A percentile compares a stretch with the other conserved stretches of the same genome.
Evolutionary conservation across 2,888 invertebrate genomes (phyloP).

Genomic region (Yponomeuta evonymella): DNA sequence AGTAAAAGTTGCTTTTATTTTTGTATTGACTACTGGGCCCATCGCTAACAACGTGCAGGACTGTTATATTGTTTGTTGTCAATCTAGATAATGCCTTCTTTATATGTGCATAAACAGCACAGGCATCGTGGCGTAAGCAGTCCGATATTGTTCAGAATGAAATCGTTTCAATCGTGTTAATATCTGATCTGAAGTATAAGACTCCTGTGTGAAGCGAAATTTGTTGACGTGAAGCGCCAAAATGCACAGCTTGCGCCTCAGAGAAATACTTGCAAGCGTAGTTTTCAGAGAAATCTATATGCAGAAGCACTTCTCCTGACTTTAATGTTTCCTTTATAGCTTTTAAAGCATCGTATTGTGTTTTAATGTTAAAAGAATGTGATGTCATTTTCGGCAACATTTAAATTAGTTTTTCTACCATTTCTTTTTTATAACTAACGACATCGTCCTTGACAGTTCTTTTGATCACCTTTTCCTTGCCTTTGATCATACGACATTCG

Average conservation of each 20-base stretch:
- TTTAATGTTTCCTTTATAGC: slow-evolving; percentile 14
- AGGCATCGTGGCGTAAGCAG: background rate
- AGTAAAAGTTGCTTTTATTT: slow-evolving; percentile 14
- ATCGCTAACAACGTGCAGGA: background rate
- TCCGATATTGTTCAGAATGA: background rate
- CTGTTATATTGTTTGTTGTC: no score
- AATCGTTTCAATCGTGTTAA: no score
- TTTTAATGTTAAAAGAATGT: slow-evolving; percentile 23
- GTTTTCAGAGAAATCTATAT: slow-evolving; percentile 23
- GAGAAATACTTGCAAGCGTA: slow-evolving; percentile 24
- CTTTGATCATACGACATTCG: slow-evolving; percentile 24
- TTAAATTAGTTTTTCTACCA: slow-evolving; percentile 17
- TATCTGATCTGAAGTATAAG: slow-evolving; percentile 13
- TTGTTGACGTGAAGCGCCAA: slow-evolving; percentile 25
- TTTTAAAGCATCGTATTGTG: slow-evolving; percentile 22
- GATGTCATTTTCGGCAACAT: slow-evolving; percentile 21
- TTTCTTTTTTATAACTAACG: slow-evolving; percentile 23
- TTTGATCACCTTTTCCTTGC: slow-evolving; percentile 25
- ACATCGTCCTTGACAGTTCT: slow-evolving; percentile 21
- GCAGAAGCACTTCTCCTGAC: slow-evolving; percentile 20
- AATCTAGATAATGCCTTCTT: background rate
- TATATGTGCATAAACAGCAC: background rate
- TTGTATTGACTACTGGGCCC: slow-evolving; percentile 19
- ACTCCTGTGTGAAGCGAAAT: slow-evolving; percentile 24
- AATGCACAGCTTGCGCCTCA: slow-evolving; percentile 27